These are phyloP conservation scores for Onychostruthus taczanowskii DNA, from an alignment of 2,113 vertebrate genomes.

Conservation along the genomic window DNA sequence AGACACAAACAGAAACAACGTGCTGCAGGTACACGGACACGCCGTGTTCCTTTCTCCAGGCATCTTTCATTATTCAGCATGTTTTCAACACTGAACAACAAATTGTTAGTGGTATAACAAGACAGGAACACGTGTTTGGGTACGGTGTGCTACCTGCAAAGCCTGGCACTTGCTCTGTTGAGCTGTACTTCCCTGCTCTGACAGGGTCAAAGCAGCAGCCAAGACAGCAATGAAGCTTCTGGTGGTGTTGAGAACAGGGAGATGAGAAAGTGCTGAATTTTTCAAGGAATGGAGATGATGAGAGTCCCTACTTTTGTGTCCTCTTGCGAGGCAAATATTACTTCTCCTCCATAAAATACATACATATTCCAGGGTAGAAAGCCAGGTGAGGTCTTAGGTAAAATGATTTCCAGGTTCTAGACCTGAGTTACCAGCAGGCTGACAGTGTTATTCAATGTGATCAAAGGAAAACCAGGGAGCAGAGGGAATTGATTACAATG, in stretches of 20 bases:
- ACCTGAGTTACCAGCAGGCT: background rate
- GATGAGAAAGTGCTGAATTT: background rate
- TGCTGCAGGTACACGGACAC: background rate
- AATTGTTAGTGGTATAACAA: constrained; percentile 63
- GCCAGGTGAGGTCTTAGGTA: background rate
- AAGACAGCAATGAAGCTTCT: background rate
- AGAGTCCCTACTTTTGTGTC: background rate
- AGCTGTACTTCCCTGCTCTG: background rate
- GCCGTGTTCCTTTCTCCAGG: constrained; percentile 56
- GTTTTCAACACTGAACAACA: constrained; percentile 59
- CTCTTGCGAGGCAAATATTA: background rate
- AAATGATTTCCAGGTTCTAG: constrained; percentile 6
- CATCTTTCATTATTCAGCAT: constrained; percentile 72
- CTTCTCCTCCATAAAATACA: background rate
- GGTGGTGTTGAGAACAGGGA: background rate
- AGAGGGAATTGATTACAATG: constrained; percentile 3
- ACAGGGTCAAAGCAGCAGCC: background rate
- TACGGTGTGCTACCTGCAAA: background rate
- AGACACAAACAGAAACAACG: constrained; percentile 54
- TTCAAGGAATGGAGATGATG: background rate
- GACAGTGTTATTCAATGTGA: background rate
- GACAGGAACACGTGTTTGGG: constrained; percentile 51
- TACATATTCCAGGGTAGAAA: background rate
- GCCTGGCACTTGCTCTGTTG: background rate
- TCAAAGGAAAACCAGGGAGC: background rate